phyloP scores from a whole-genome alignment of 1,140 invertebrate genomes.

The Saccostrea echinata region DNA sequence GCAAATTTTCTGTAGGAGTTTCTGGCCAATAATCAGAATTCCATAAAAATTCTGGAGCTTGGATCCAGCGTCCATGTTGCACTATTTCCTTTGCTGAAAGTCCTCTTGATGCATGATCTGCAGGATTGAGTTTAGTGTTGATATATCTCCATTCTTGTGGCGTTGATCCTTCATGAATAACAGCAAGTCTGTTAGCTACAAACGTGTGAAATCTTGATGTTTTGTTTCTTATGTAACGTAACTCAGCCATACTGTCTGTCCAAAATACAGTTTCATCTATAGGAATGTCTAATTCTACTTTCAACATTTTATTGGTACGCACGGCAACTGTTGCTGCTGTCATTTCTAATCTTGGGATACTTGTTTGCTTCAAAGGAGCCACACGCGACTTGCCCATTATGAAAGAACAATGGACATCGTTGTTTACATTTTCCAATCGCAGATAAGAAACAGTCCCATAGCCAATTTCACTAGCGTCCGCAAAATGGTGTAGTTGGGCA shows the following conservation, averaged over 20 bases:
- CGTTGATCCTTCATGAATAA: constrained; percentile 53
- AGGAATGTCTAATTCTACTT: constrained; percentile 48
- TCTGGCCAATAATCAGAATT: no score
- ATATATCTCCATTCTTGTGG: constrained; percentile 55
- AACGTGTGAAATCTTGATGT: constrained; percentile 61
- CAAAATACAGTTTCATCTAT: constrained; percentile 53
- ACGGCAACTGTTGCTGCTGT: constrained; percentile 70
- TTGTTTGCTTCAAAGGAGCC: constrained; percentile 54
- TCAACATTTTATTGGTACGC: constrained; percentile 45
- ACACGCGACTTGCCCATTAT: constrained; percentile 67
- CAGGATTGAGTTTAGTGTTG: constrained; percentile 55
- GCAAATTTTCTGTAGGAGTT: neutral
- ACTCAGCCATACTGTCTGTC: constrained; percentile 62
- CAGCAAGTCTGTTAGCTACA: constrained; percentile 58
- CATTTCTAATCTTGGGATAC: constrained; percentile 57
- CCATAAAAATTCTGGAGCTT: constrained; percentile 45
- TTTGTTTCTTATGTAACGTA: constrained; percentile 59
- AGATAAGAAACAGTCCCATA: constrained; percentile 68
- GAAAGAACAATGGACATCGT: constrained; percentile 54
- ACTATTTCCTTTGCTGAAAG: constrained; percentile 12
- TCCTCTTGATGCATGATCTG: constrained; percentile 65
- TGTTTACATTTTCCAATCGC: constrained; percentile 43
- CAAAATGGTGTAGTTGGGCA: constrained; percentile 67
- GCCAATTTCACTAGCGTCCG: constrained; percentile 67
- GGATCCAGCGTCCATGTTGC: constrained; percentile 31